Conservation (phyloP, 2,888 invertebrate species). For the Mesopsocus fuscifrons region DNA sequence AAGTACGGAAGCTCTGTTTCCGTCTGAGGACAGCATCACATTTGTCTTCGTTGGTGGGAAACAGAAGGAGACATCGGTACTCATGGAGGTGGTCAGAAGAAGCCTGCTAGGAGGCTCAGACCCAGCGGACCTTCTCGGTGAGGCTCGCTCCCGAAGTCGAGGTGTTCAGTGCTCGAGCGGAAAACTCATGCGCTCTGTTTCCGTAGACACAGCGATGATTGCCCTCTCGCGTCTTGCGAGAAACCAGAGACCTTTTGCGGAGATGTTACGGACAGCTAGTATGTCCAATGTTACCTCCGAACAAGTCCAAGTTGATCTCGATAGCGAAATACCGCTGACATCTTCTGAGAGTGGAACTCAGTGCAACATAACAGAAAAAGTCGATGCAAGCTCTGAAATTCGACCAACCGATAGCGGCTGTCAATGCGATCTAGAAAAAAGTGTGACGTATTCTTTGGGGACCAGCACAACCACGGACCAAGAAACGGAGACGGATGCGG, state of each 20-base stretch:
- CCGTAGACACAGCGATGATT: slow-evolving; percentile 6
- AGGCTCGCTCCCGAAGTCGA: background rate
- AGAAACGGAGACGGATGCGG: slow-evolving; percentile 3
- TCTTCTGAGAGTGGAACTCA: background rate
- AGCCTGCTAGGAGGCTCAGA: background rate
- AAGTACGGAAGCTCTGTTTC: slow-evolving; percentile 6
- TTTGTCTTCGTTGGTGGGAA: slow-evolving; percentile 14
- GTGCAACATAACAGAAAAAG: background rate
- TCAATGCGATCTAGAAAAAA: slow-evolving; percentile 3
- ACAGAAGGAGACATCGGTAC: background rate
- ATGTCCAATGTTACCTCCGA: background rate
- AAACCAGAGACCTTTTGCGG: background rate
- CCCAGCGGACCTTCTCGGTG: background rate
- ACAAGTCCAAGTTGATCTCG: slow-evolving; percentile 2
- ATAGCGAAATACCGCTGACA: background rate
- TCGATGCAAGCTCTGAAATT: background rate
- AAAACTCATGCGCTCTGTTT: slow-evolving; percentile 6
- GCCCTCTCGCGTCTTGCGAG: slow-evolving; percentile 8
- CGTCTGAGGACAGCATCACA: slow-evolving; percentile 14
- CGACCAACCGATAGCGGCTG: background rate
- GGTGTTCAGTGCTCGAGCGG: slow-evolving; percentile 4
- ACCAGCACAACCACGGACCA: slow-evolving; percentile 1
- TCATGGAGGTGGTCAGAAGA: slow-evolving; percentile 4
- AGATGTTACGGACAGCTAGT: background rate
- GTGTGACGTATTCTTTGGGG: too few species aligned